phyloP scores from a whole-genome alignment of 2,888 invertebrate species.

The Brenthis hecate region DNA sequence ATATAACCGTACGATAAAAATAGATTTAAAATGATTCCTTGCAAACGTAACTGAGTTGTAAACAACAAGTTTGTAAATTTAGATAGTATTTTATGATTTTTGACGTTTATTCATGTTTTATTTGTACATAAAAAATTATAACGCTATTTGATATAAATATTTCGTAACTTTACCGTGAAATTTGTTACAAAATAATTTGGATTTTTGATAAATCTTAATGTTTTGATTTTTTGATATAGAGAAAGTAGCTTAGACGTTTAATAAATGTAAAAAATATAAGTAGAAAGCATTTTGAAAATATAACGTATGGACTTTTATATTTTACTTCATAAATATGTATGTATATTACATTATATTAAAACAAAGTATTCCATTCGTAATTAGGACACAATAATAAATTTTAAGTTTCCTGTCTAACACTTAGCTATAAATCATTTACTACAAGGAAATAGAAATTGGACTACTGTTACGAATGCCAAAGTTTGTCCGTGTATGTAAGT shows the following conservation, averaged over 20 bases:
- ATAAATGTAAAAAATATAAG: conserved; percentile 15
- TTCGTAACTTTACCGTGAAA: background rate
- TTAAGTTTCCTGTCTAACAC: too few species aligned
- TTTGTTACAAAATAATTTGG: background rate
- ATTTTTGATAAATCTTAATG: background rate
- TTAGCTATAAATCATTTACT: too few species aligned
- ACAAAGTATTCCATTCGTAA: background rate
- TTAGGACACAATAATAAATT: too few species aligned
- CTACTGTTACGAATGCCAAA: too few species aligned
- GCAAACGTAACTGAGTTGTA: background rate
- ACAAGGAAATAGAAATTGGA: too few species aligned
- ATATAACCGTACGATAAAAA: too few species aligned
- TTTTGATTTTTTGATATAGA: conserved; percentile 6
- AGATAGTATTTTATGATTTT: conserved; percentile 1
- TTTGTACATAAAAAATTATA: background rate
- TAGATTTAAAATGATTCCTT: background rate
- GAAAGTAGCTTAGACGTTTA: conserved; percentile 14
- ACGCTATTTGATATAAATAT: background rate
- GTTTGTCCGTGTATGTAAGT: too few species aligned
- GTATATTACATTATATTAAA: background rate
- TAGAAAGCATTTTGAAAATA: conserved; percentile 12
- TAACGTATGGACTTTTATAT: conserved; percentile 1
- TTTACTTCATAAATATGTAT: too few species aligned
- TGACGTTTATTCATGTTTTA: conserved; percentile 15
- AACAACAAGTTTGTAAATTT: background rate